Evolutionary conservation across 1,140 invertebrate genomes (phyloP), one percentile per base, ranked within the genome.

Genomic region (Drosophila mauritiana): DNA sequence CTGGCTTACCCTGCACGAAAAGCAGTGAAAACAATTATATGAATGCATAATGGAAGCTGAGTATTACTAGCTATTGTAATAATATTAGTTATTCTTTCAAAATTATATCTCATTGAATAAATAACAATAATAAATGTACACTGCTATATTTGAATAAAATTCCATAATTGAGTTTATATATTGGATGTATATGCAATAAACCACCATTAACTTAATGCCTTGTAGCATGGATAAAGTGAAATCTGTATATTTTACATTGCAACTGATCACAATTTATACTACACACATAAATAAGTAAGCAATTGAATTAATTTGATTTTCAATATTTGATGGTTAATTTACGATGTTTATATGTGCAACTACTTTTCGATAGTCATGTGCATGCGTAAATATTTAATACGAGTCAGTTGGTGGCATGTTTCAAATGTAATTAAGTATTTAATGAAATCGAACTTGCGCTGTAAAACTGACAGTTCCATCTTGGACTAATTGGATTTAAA

Each of bases 371-470:
- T 52, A 22, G 31, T 36, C 15, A 20, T 20, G 49, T 6, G 31
- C 15, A 36, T 36, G 2, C 11, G 34, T 52, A 36, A 52, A 52
- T 52, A 36, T 36, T 52, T 52, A 36, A 52, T 12, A 36, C 5
- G 15, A 17, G 31, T 17, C 11, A 17, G 15, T 52, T 36, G 20
- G 31, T 52, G 15, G 31, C 15, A 13, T 36, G 49, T 13, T 36
- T 52, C 11, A 52, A 52, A 36, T n/a, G n/a, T 34, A 51, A 34
- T 51, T 34, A 51, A 34, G 8, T 34, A 15, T 40, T 25, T 15
- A 55, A 25, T 55, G 13, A 55, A 55, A 40, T 39, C 40, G 15
- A 39, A 55, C 27, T 37, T 55, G 25, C 10, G 8, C 6, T 25
- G 20, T 17, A 37, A n/a, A 27, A 39, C 34, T 7, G 22, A 39